Evolutionary conservation across 2,113 vertebrate genomes (phyloP), one percentile per base, ranked within the genome.

Genomic region (Vicugna pacos): DNA sequence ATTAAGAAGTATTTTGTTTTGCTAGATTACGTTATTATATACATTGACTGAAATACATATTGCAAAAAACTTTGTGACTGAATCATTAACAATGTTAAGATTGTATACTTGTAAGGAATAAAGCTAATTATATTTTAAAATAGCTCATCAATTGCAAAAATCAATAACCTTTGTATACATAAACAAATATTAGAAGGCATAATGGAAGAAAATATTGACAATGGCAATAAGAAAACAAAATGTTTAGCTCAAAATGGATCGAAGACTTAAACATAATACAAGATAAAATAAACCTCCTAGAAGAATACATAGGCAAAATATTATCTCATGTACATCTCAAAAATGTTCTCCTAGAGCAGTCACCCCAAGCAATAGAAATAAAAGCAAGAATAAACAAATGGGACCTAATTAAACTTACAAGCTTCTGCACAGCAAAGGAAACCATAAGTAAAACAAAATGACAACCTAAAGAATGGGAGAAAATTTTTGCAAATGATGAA

Each of bases 11-110:
- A 48, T 93, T 86, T 60, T 62, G 58, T 85, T 93, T 93, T 64
- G 26, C 35, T 89, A 67, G 16, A 58, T 69, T 85, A 16, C 24
- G 15, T 87, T 82, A 75, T 82, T 64, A 11, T 46, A 65, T 72
- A 32, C 26, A 15, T 26, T 81, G 76, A 50, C 42, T 64, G 56
- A 73, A 67, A 65, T 28, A 19, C 7, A 52, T 62, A 30, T 30
- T 75, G 20, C 58, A 38, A 92, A 94, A 96, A 52, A 48, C 11
- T 69, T 89, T 32, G 4, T 72, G 80, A 91, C 56, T 48, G 84
- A 93, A 83, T 48, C 22, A 93, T 70, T 96, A 65, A 82, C 72
- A 90, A 58, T 35, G 26, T 60, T 60, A 42, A 81, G 15, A 72
- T 42, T 82, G 42, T 9, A 69, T 73, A 32, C 20, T 62, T 17